phyloP scores from a whole-genome alignment of 2,888 invertebrate genomes.

The Rhyacophila evoluta region DNA sequence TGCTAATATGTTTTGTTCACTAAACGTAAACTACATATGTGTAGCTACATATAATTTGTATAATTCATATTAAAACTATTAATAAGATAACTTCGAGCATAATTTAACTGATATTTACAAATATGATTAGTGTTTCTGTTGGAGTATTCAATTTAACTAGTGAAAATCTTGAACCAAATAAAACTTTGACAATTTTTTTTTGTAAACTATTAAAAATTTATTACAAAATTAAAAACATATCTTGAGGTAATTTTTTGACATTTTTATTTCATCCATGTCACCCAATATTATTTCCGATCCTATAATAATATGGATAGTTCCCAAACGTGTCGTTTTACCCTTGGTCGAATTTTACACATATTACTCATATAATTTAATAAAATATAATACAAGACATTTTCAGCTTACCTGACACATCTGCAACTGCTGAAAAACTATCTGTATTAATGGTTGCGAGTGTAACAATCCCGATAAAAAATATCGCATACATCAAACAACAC shows the following conservation, averaged over 20 bases:
- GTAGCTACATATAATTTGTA: conserved; percentile 11
- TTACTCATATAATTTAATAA: too few relatives aligned
- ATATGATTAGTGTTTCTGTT: background rate
- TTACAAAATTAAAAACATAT: conserved; percentile 22
- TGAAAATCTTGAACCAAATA: background rate
- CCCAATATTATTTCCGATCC: background rate
- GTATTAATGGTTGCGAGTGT: too few relatives aligned
- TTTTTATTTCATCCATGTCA: conserved; percentile 1
- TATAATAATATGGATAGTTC: too few relatives aligned
- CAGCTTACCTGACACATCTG: too few relatives aligned
- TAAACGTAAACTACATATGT: background rate
- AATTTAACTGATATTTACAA: background rate
- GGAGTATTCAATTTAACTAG: background rate
- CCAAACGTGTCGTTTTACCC: too few relatives aligned
- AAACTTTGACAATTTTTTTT: background rate
- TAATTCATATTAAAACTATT: conserved; percentile 4
- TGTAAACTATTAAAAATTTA: conserved; percentile 5
- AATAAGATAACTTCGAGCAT: background rate
- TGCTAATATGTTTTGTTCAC: background rate
- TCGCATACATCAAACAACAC: too few relatives aligned
- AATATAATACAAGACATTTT: too few relatives aligned
- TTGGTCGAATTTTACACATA: too few relatives aligned
- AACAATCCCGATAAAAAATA: too few relatives aligned
- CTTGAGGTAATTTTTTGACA: conserved; percentile 1
- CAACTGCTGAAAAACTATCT: too few relatives aligned